Evolutionary conservation across 2,113 vertebrate species (phyloP), one percentile per base, ranked within the genome.

Genomic region (Vidua chalybeata): DNA sequence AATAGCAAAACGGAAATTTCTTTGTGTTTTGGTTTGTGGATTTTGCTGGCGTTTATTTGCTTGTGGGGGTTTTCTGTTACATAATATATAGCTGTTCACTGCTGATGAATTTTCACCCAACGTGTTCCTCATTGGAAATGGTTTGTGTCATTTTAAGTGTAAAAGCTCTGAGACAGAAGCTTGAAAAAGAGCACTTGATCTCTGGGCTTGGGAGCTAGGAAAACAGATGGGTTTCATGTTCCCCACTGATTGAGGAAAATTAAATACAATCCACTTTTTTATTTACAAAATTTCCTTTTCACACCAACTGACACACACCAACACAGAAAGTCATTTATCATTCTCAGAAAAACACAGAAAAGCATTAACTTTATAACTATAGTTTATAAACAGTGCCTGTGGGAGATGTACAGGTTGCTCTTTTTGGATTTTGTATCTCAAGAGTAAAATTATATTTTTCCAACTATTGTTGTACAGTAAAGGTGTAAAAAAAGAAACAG

Each of bases 321-420:
- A 49, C 26, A 58, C 6, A 52, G 14, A 55, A 67, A 68, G 19
- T 41, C 5, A 54, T 77, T 73, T 66, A 24, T 62, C 43, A 85
- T 79, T 85, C 45, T 84, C 37, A 72, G 23, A 59, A 67, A 93
- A 92, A 28, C 6, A 33, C 3, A 69, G 6, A n/a, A 31, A 95
- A 85, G 10, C 17, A 39, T 28, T 19, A 13, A 39, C 35, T 39
- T 62, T 14, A 19, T 61, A 61, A 39, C 59, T 27, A 27, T 10
- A 71, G 7, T 51, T 54, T 68, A 23, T 49, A 77, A 74, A 54
- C 0, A 0, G 1, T 18, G 17, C 13, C 28, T 58, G 27, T 89
- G 68, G 39, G 27, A 84, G 26, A 78, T 0, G 0, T 19, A 5
- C 15, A 27, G 2, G 13, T 31, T 77, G 8, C 9, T 80, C 28